These are phyloP conservation scores for Nerophis ophidion DNA, from an alignment of 2,113 vertebrate species.

Conservation along the genomic window DNA sequence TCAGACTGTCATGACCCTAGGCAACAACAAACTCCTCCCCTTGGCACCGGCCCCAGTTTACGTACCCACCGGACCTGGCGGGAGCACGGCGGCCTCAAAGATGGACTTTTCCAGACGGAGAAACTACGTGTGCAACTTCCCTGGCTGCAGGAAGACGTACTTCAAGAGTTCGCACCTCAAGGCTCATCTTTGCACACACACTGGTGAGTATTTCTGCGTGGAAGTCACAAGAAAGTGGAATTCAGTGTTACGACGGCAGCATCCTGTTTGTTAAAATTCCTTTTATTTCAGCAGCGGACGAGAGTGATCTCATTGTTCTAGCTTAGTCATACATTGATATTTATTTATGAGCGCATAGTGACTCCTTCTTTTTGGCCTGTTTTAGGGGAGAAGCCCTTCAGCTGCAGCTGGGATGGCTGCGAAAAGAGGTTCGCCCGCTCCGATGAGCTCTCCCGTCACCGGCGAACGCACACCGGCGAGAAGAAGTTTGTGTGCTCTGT, in stretches of 20 bases:
- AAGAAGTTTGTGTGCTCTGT: constrained; percentile 93
- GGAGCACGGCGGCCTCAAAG: constrained; percentile 64
- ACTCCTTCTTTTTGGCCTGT: constrained; percentile 25
- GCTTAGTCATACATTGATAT: constrained; percentile 5
- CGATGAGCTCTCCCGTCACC: constrained; percentile 92
- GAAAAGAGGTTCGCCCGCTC: constrained; percentile 95
- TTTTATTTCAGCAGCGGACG: constrained; percentile 4
- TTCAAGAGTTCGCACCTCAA: constrained; percentile 99
- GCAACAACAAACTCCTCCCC: constrained; percentile 87
- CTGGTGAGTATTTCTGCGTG: constrained; percentile 70
- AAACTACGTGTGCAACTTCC: constrained; percentile 90
- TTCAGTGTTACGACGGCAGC: not conserved
- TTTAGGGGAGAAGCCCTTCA: constrained; percentile 95
- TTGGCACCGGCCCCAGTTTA: constrained; percentile 90
- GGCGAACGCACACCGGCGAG: constrained; percentile 92
- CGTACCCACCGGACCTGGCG: constrained; percentile 75
- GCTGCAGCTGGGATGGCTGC: constrained; percentile 94
- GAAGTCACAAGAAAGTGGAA: constrained; percentile 5
- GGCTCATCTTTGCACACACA: constrained; percentile 95
- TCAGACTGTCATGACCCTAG: constrained; percentile 78
- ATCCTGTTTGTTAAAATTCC: constrained; percentile 35
- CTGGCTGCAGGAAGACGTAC: constrained; percentile 94
- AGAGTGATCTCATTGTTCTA: constrained; percentile 40
- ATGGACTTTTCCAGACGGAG: constrained; percentile 90
- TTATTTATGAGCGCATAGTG: constrained; percentile 20